Evolutionary conservation across 1,140 invertebrate species (phyloP).

Genomic region (Eupeodes corollae): DNA sequence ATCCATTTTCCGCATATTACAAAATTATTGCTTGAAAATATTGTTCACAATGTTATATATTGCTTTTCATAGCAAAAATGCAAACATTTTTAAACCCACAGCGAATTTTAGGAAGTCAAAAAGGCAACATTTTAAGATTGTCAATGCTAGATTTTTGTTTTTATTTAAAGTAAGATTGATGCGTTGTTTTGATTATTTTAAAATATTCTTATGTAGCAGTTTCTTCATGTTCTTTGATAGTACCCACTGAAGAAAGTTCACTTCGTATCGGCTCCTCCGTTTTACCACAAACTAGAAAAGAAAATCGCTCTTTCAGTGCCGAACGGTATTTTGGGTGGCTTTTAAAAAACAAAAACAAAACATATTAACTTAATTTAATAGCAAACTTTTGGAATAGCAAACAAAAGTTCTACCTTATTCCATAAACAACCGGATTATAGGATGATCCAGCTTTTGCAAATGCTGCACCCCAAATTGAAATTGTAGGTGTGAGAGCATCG

Average conservation of each 20-base stretch:
- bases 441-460: constrained; percentile 69
- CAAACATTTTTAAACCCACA: no score
- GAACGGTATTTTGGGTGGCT: constrained; percentile 67
- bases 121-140: no score
- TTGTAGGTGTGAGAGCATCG: constrained; percentile 54
- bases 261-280: constrained; percentile 32
- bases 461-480: constrained; percentile 65
- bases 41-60: no score
- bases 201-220: constrained; percentile 25
- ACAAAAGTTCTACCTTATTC: constrained; percentile 49
- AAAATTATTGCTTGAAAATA: no score
- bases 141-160: no score
- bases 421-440: constrained; percentile 75
- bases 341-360: neutral
- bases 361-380: no score
- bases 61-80: no score
- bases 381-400: no score
- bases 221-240: constrained; percentile 29
- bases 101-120: no score
- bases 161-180: no score
- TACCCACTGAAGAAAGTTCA: constrained; percentile 40
- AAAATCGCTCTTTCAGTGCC: constrained; percentile 59
- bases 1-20: no score
- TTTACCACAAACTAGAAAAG: constrained; percentile 48
- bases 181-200: no score